A percentile compares a stretch with the other conserved stretches of the same genome.
Conservation (phyloP, 1,140 invertebrate genomes). For the Lepidurus apus region DNA sequence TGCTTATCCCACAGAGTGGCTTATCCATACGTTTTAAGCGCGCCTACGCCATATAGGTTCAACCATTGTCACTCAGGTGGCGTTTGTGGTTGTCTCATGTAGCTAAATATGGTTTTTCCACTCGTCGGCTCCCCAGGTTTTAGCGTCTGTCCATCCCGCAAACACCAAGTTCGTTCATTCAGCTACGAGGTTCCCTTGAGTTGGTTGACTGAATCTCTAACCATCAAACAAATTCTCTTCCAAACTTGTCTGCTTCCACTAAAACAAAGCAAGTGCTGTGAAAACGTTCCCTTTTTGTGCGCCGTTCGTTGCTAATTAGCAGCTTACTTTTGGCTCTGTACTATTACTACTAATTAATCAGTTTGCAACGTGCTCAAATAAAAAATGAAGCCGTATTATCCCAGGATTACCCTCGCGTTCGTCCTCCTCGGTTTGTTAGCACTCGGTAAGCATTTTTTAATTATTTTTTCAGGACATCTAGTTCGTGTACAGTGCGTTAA, state of each 20-base stretch:
- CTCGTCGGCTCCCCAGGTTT: background rate
- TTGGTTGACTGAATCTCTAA: background rate
- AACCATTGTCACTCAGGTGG: background rate
- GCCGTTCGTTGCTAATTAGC: background rate
- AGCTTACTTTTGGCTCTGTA: background rate
- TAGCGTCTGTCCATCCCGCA: background rate
- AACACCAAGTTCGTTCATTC: background rate
- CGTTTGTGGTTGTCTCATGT: background rate
- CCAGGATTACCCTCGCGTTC: background rate
- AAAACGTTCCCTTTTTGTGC: background rate
- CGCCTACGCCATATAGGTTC: background rate
- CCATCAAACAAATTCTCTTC: background rate
- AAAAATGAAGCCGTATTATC: background rate
- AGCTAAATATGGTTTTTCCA: background rate
- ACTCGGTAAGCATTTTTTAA: background rate
- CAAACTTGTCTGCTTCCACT: background rate
- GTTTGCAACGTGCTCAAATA: background rate
- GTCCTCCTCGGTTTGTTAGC: background rate
- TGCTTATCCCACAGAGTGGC: too few relatives aligned
- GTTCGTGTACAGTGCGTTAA: background rate
- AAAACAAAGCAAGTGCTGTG: background rate
- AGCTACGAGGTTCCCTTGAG: background rate
- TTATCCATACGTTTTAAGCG: background rate
- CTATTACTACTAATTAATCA: background rate
- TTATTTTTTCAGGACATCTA: background rate